Percentiles rank a stretch among this genome's conserved stretches.
Conservation (phyloP, 2,888 invertebrate genomes). For the Chesias legatella region DNA sequence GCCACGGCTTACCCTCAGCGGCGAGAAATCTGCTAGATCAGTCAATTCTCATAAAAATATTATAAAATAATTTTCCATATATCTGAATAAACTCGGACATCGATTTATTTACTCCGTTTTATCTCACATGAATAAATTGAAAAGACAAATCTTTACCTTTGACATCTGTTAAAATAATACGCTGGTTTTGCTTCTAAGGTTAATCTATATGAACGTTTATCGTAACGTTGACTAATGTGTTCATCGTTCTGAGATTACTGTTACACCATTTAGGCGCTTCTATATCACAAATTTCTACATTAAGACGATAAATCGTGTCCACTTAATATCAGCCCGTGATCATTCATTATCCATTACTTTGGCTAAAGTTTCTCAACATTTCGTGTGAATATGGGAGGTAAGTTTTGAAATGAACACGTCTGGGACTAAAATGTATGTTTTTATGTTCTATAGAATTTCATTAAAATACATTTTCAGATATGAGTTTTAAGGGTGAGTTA, state of each 20-base stretch:
- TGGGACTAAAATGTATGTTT: no score
- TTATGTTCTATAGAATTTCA: no score
- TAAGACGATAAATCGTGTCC: conserved; percentile 69
- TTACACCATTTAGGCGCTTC: conserved; percentile 61
- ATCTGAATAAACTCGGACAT: no score
- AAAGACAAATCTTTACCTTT: conserved; percentile 57
- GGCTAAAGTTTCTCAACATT: conserved; percentile 16
- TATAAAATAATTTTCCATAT: no score
- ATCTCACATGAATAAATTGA: conserved; percentile 37
- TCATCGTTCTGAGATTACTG: conserved; percentile 58
- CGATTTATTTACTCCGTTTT: conserved; percentile 34
- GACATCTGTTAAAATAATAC: conserved; percentile 37
- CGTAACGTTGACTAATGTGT: conserved; percentile 65
- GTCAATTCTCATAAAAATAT: no score
- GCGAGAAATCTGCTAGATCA: no score
- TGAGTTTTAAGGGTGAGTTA: no score
- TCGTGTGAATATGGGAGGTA: no score
- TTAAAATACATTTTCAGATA: no score
- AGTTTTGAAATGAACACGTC: no score
- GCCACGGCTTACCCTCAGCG: no score
- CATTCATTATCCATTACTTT: conserved; percentile 66
- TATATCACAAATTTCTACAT: conserved; percentile 64
- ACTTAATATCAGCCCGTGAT: conserved; percentile 67
- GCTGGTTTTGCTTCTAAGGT: conserved; percentile 28
- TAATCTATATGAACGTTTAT: conserved; percentile 49